Evolutionary conservation across 2,113 vertebrate species (phyloP).

Genomic region (Notiomystis cincta): DNA sequence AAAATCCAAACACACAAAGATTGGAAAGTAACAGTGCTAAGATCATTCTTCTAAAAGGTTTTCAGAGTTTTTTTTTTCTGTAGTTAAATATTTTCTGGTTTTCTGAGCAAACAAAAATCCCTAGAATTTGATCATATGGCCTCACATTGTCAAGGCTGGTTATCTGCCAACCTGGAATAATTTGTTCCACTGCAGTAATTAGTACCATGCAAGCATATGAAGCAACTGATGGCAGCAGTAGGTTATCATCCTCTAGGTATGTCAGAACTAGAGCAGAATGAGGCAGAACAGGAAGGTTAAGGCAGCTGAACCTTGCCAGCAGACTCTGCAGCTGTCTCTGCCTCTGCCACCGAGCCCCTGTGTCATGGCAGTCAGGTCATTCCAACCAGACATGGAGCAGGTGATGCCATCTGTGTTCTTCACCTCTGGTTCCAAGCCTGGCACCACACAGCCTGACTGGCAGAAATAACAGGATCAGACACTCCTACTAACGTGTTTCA

Average conservation of each 20-base stretch:
- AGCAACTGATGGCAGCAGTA: not conserved
- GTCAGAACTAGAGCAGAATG: slow-evolving; percentile 14
- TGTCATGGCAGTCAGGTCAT: not conserved
- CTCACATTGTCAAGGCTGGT: not conserved
- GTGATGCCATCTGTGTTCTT: not conserved
- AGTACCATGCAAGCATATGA: not conserved
- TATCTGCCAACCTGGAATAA: slow-evolving; percentile 1
- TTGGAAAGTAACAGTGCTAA: not conserved
- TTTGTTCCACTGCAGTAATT: slow-evolving; percentile 5
- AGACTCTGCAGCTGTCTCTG: not conserved
- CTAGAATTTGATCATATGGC: not conserved
- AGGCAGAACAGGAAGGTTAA: not conserved
- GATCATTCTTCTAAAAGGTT: not conserved
- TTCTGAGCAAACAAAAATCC: not conserved
- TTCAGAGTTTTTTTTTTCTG: not conserved
- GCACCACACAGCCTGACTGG: not conserved
- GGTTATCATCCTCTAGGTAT: not conserved
- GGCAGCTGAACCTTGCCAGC: not conserved
- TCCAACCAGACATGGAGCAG: not conserved
- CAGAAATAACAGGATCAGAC: not conserved
- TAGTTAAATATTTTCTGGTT: not conserved
- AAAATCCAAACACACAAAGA: not conserved
- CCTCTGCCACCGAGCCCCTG: not conserved
- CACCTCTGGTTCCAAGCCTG: not conserved
- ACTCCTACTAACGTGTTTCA: not conserved